Percentiles rank a stretch among this genome's conserved stretches.
Evolutionary conservation across 37 sponge, comb jelly and placozoan genomes (phyloP).

Genomic region (Hormiphora californensis): DNA sequence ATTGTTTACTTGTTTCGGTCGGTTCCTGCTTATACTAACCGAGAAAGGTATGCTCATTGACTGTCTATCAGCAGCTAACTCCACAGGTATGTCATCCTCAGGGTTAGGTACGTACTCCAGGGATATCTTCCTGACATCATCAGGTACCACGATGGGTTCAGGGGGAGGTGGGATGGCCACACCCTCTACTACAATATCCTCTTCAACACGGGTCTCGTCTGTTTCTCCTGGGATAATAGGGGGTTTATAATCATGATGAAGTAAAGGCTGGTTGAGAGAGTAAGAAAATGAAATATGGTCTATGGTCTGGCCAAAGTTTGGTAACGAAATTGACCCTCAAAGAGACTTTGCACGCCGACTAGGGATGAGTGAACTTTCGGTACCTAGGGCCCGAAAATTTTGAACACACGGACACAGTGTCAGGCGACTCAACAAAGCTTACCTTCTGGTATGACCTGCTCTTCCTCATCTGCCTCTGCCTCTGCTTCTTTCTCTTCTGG

Average conservation of each 20-base stretch:
- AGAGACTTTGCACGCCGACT: too few species aligned
- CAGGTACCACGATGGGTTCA: neutral
- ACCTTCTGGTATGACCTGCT: too few species aligned
- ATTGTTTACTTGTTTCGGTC: too few species aligned
- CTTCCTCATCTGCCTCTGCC: too few species aligned
- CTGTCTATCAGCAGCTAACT: neutral
- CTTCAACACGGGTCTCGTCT: neutral
- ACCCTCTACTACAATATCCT: neutral
- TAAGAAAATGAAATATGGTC: too few species aligned
- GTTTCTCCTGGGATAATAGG: neutral
- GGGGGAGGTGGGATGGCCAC: slow-evolving; percentile 49
- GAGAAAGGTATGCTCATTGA: neutral
- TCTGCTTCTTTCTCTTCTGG: too few species aligned
- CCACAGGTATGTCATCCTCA: neutral
- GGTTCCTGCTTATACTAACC: slow-evolving; percentile 1
- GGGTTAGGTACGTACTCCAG: slow-evolving; percentile 5
- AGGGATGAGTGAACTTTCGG: too few species aligned
- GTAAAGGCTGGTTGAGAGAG: neutral
- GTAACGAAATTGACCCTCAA: too few species aligned
- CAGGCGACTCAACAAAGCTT: too few species aligned
- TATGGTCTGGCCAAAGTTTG: too few species aligned
- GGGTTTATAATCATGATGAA: neutral
- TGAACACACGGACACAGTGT: too few species aligned
- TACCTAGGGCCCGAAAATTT: too few species aligned
- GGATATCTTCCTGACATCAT: neutral